A percentile compares a stretch with the other conserved stretches of the same genome.
phyloP scores from a whole-genome alignment of 1,140 invertebrate species.

The Maconellicoccus hirsutus region DNA sequence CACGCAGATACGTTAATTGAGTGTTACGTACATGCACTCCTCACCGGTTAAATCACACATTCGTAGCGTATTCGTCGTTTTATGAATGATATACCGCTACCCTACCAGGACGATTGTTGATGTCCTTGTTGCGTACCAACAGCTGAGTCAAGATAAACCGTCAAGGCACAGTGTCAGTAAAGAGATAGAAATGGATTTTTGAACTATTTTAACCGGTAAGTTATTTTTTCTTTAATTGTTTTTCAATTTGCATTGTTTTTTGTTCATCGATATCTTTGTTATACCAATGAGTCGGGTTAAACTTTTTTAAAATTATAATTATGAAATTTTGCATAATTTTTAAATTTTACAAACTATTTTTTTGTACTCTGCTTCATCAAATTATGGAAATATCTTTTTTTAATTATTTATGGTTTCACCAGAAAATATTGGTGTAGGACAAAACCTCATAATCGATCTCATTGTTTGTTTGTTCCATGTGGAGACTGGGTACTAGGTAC shows the following conservation, averaged over 20 bases:
- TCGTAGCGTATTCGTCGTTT: neutral
- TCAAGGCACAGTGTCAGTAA: neutral
- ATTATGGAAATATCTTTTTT: too few species aligned
- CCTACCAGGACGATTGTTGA: neutral
- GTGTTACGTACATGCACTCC: neutral
- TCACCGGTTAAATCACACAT: neutral
- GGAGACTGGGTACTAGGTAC: too few species aligned
- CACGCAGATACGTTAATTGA: neutral
- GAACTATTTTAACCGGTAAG: neutral
- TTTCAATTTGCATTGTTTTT: neutral
- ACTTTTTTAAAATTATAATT: too few species aligned
- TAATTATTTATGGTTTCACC: too few species aligned
- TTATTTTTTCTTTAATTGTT: neutral
- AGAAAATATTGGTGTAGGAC: too few species aligned
- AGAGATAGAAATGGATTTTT: neutral
- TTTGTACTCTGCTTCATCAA: too few species aligned
- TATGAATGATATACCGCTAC: neutral
- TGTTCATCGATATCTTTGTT: too few species aligned
- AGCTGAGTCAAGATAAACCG: neutral
- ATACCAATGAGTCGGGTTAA: too few species aligned
- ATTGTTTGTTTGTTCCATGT: too few species aligned
- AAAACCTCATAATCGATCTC: too few species aligned
- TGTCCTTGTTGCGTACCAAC: neutral
- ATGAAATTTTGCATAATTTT: too few species aligned
- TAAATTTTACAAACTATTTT: too few species aligned